These are phyloP conservation scores for Dinomys branickii DNA, from an alignment of 2,113 vertebrate genomes.

Conservation along the genomic window DNA sequence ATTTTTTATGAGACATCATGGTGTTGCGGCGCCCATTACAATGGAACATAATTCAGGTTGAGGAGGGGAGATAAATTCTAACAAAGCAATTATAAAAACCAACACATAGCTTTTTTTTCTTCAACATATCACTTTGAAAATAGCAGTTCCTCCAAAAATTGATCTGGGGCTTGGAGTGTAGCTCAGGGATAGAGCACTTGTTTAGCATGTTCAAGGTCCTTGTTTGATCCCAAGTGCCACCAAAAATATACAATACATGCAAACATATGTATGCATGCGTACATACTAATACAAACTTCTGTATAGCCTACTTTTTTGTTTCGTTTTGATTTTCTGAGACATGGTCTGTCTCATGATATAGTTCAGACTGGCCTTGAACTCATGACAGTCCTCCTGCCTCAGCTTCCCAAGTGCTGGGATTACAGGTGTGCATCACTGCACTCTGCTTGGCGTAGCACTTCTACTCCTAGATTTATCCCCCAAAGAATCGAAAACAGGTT, in stretches of 20 bases:
- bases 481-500: neutral
- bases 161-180: neutral
- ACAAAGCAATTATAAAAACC: neutral
- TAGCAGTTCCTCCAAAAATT: neutral
- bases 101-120: neutral
- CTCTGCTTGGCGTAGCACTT: neutral
- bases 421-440: neutral
- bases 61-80: neutral
- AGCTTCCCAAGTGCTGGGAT: neutral
- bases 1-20: neutral
- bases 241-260: neutral
- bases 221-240: neutral
- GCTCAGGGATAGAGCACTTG: neutral
- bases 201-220: neutral
- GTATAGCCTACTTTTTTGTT: neutral
- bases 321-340: neutral
- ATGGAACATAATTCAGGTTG: neutral
- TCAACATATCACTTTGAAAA: neutral
- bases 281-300: neutral
- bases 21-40: too few relatives aligned
- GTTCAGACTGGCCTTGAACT: neutral
- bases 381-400: neutral
- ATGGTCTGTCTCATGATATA: neutral
- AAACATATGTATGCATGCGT: neutral
- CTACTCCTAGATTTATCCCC: neutral